Base-by-base conservation (phyloP, 2,888 invertebrate species). In the Graphium colonna region DNA sequence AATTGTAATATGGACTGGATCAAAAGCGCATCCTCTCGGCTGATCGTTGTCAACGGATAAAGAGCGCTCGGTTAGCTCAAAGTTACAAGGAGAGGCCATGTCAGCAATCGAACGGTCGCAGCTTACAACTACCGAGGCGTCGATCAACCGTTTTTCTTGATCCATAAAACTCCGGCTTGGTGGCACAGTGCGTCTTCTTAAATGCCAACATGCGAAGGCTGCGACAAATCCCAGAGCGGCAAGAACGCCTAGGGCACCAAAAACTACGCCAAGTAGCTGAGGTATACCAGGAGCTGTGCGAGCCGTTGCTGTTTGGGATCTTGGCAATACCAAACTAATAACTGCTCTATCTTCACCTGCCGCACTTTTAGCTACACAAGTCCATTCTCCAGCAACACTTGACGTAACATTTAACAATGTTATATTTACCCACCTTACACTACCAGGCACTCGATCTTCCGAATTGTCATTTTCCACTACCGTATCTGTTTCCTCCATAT, bases 131-230 rank as follows among this genome's bases (percentile, higher is more conserved):
- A 92, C 68, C 81, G 96, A 96, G 21, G 95, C 93, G 67, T 96
- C 96, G 60, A 96, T 90, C 47, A 96, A 85, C 69, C 96, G 94
- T 80, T 96, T 96, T 71, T 96, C 96, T 83, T 96, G 96, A 71
- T 96, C 96, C 50, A 94, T 95, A 72, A 95, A 95, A 76, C 95
- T 96, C 58, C 92, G 87, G 60, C 91, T 91, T 0, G 91, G 88
- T 26, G 91, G 90, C 2, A 95, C 93, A 60, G 94, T 94, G 41
- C 93, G 92, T 77, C 95, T 94, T 55, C 95, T 91, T 51, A 95
- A 92, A 62, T 94, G 92, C 86, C 90, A 90, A 56, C 90, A 89
- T 1, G 86, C 88, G 39, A 91, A 85, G n/a, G 90, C 84, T 4
- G 77, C 85, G 51, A 88, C 75, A 44, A 92, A 82, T n/a, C 95